Conservation (phyloP, 2,113 vertebrate genomes). For the Ploceus nigricollis region DNA sequence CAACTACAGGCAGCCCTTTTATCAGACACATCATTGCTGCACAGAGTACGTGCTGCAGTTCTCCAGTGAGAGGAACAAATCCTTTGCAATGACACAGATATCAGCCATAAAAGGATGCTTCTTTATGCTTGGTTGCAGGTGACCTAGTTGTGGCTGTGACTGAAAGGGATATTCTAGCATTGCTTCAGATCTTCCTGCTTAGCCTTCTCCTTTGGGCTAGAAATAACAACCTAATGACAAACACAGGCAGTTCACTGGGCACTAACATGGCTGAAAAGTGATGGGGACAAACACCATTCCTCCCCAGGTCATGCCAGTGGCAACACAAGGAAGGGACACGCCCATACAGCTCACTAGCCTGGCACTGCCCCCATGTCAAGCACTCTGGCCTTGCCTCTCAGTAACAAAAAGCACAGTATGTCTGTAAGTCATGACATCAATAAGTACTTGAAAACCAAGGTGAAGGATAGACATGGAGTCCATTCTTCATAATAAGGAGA, state of each 20-base stretch:
- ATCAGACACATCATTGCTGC: not conserved
- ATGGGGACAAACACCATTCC: not conserved
- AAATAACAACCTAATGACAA: not conserved
- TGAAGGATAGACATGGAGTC: not conserved
- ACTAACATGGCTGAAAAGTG: not conserved
- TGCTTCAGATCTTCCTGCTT: not conserved
- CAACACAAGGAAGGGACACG: not conserved
- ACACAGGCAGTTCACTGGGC: not conserved
- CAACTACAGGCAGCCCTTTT: not conserved
- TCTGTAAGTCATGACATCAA: not conserved
- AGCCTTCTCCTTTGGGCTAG: not conserved
- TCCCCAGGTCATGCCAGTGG: not conserved
- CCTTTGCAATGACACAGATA: not conserved
- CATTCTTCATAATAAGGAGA: not conserved
- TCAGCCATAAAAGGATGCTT: not conserved
- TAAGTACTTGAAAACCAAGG: not conserved
- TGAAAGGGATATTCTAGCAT: not conserved
- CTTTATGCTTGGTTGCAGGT: not conserved
- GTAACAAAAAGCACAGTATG: not conserved
- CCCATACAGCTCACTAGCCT: not conserved
- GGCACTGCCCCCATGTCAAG: accelerated
- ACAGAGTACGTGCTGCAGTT: not conserved
- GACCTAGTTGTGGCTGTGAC: not conserved
- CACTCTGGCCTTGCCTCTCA: not conserved
- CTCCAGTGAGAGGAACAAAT: not conserved